Percentiles rank a stretch among this genome's conserved stretches.
These are phyloP conservation scores for Oligia strigilis DNA, from an alignment of 2,888 invertebrate genomes.

Conservation along the genomic window DNA sequence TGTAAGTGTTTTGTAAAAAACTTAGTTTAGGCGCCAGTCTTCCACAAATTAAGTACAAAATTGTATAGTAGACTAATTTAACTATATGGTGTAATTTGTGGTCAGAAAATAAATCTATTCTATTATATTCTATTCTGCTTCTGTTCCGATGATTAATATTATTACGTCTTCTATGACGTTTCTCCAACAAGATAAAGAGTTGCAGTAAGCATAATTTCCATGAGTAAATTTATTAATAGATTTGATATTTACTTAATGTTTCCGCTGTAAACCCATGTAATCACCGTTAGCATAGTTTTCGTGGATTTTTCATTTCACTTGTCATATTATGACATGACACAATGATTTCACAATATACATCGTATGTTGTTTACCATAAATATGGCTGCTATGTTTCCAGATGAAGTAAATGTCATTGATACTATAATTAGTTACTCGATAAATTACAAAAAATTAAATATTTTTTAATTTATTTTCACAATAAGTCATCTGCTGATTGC, in stretches of 20 bases:
- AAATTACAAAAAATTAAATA: conserved; percentile 16
- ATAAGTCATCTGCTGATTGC: conserved; percentile 28
- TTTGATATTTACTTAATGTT: conserved; percentile 35
- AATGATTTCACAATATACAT: conserved; percentile 18
- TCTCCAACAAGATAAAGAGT: not conserved
- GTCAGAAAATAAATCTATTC: too few species aligned
- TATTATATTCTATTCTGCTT: too few species aligned
- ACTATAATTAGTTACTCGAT: conserved; percentile 27
- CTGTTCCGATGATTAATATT: not conserved
- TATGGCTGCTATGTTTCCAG: conserved; percentile 23
- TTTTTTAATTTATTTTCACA: conserved; percentile 34
- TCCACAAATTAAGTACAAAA: too few species aligned
- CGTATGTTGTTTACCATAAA: conserved; percentile 16
- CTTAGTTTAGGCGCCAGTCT: too few species aligned
- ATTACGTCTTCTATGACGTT: not conserved
- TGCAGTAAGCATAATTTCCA: conserved; percentile 5
- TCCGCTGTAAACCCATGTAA: conserved; percentile 36
- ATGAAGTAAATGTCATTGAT: conserved; percentile 38
- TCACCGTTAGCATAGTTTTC: conserved; percentile 18
- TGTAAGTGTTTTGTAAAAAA: too few species aligned
- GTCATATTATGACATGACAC: conserved; percentile 1
- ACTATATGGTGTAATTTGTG: too few species aligned
- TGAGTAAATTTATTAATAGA: conserved; percentile 4
- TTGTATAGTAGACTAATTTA: too few species aligned
- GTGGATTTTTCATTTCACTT: conserved; percentile 21